phyloP scores from a whole-genome alignment of 2,888 invertebrate genomes.

The Heliconius cydno region DNA sequence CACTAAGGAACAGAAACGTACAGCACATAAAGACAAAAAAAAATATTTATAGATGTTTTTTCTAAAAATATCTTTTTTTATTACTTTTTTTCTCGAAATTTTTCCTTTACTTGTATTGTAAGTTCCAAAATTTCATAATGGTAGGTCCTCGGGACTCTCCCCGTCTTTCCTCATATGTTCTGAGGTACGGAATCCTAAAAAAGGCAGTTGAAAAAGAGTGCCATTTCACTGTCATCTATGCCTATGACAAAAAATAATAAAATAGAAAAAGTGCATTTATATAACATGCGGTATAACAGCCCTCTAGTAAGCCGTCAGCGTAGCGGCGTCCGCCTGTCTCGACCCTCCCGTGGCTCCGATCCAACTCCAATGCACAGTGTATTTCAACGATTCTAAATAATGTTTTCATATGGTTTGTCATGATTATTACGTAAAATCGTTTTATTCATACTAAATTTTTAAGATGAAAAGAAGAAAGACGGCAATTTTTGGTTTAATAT shows the following conservation, averaged over 20 bases:
- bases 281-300: not conserved
- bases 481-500: too few relatives aligned
- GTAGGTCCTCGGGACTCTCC: too few relatives aligned
- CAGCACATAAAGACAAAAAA: too few relatives aligned
- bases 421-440: slow-evolving; percentile 21
- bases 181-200: too few relatives aligned
- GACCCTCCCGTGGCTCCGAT: slow-evolving; percentile 32
- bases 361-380: slow-evolving; percentile 39
- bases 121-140: too few relatives aligned
- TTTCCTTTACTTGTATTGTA: too few relatives aligned
- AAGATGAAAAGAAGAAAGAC: not conserved
- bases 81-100: too few relatives aligned
- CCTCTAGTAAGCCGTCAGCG: slow-evolving; percentile 24
- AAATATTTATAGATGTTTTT: too few relatives aligned
- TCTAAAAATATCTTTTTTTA: too few relatives aligned
- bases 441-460: not conserved
- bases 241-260: not conserved
- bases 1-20: too few relatives aligned
- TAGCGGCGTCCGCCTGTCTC: slow-evolving; percentile 43
- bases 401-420: slow-evolving; percentile 11
- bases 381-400: slow-evolving; percentile 35
- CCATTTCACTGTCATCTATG: not conserved
- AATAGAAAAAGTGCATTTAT: not conserved
- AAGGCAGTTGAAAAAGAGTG: too few relatives aligned
- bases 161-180: too few relatives aligned